phyloP scores from a whole-genome alignment of 2,888 invertebrate species.

The Meloe dianella region DNA sequence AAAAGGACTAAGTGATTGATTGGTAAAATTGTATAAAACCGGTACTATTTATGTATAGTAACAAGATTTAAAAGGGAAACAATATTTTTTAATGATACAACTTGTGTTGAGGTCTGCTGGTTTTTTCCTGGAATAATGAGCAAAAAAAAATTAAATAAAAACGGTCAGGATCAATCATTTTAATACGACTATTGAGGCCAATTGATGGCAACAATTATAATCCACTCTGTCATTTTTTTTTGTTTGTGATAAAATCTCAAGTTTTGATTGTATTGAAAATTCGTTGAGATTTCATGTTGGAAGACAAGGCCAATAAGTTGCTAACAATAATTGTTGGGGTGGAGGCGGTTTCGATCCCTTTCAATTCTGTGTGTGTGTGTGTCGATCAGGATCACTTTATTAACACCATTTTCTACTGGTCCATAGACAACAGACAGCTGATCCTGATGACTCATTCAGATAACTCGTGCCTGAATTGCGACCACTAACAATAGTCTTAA shows the following conservation, averaged over 20 bases:
- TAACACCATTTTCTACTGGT: conserved; percentile 22
- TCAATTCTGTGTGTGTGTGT: not conserved
- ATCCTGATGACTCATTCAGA: conserved; percentile 55
- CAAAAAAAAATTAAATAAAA: conserved; percentile 39
- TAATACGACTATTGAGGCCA: conserved; percentile 55
- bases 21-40: conserved; percentile 17
- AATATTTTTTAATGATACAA: conserved; percentile 54
- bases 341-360: not conserved
- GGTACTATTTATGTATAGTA: conserved; percentile 36
- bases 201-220: conserved; percentile 57
- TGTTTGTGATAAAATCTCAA: not conserved
- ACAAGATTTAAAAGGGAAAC: conserved; percentile 49
- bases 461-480: conserved; percentile 50
- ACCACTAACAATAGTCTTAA: conserved; percentile 49
- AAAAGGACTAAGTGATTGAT: conserved; percentile 23
- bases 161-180: conserved; percentile 55
- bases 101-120: conserved; percentile 49
- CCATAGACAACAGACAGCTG: conserved; percentile 48
- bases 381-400: conserved; percentile 18
- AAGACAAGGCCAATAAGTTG: conserved; percentile 7
- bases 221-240: conserved; percentile 25
- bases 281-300: conserved; percentile 1
- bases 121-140: conserved; percentile 31
- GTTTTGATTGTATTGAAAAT: not conserved
- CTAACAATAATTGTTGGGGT: not conserved